These are phyloP conservation scores for Fragum sueziense DNA, from an alignment of 2,888 invertebrate species.

Conservation along the genomic window DNA sequence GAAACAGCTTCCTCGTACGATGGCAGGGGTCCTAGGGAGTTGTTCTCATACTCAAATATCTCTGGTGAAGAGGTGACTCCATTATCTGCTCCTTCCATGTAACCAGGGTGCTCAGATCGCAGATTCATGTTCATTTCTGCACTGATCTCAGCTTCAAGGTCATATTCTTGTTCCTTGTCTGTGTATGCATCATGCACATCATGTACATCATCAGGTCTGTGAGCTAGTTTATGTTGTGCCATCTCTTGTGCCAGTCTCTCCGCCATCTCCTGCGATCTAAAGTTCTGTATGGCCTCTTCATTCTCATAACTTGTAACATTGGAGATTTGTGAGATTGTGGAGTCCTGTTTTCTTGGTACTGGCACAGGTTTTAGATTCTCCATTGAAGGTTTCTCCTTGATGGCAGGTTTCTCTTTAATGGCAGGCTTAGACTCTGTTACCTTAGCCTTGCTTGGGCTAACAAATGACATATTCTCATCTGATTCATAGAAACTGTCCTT, in stretches of 20 bases:
- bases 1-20: conserved; percentile 70
- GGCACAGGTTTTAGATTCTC: conserved; percentile 60
- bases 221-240: not conserved
- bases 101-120: conserved; percentile 37
- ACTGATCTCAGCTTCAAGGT: conserved; percentile 21
- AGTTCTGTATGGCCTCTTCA: conserved; percentile 60
- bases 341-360: conserved; percentile 61
- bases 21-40: conserved; percentile 61
- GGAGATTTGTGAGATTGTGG: conserved; percentile 40
- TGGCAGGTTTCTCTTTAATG: conserved; percentile 29
- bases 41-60: conserved; percentile 62
- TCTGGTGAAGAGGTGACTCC: conserved; percentile 52
- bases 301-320: conserved; percentile 66
- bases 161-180: conserved; percentile 21
- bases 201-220: not conserved
- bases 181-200: not conserved
- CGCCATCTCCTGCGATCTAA: conserved; percentile 54
- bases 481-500: conserved; percentile 77
- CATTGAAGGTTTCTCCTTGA: conserved; percentile 41
- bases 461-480: conserved; percentile 63
- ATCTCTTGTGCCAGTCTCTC: conserved; percentile 7
- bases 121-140: conserved; percentile 7
- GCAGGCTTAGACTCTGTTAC: conserved; percentile 25
- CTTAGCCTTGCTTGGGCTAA: conserved; percentile 25
- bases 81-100: conserved; percentile 46